These are phyloP conservation scores for Chydorus sphaericus DNA, from an alignment of 2,888 invertebrate genomes.

Conservation along the genomic window DNA sequence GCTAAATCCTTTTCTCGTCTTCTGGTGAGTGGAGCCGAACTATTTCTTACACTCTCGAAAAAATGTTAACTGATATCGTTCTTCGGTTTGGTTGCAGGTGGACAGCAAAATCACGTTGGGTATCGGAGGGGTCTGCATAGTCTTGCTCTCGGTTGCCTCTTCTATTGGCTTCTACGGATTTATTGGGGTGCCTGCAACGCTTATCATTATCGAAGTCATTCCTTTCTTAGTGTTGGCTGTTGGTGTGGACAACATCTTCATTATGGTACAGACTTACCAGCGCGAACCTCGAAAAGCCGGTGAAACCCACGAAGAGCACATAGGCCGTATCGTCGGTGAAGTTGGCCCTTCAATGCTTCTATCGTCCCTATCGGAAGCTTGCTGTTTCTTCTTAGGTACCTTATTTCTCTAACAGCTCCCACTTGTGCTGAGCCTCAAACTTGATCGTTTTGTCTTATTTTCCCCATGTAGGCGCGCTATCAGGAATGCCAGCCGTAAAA, in stretches of 20 bases:
- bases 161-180: slow-evolving; percentile 89
- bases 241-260: slow-evolving; percentile 98
- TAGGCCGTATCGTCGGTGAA: slow-evolving; percentile 77
- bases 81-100: no score
- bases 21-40: no score
- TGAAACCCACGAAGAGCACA: slow-evolving; percentile 59
- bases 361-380: slow-evolving; percentile 82
- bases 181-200: slow-evolving; percentile 72
- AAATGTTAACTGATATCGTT: no score
- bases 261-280: slow-evolving; percentile 79
- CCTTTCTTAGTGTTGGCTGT: slow-evolving; percentile 96
- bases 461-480: slow-evolving; percentile 39
- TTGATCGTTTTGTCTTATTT: no score
- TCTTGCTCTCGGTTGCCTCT: slow-evolving; percentile 78
- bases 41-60: no score
- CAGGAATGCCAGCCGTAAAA: slow-evolving; percentile 94
- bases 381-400: slow-evolving; percentile 78
- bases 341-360: slow-evolving; percentile 95
- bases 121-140: slow-evolving; percentile 83
- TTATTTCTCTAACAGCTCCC: no score
- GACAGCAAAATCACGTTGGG: slow-evolving; percentile 94
- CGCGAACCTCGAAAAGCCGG: slow-evolving; percentile 53
- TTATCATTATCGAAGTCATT: slow-evolving; percentile 93
- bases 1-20: slow-evolving; percentile 48
- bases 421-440: no score